Evolutionary conservation across 2,113 vertebrate genomes (phyloP).

Genomic region (Atlantisia rogersi): DNA sequence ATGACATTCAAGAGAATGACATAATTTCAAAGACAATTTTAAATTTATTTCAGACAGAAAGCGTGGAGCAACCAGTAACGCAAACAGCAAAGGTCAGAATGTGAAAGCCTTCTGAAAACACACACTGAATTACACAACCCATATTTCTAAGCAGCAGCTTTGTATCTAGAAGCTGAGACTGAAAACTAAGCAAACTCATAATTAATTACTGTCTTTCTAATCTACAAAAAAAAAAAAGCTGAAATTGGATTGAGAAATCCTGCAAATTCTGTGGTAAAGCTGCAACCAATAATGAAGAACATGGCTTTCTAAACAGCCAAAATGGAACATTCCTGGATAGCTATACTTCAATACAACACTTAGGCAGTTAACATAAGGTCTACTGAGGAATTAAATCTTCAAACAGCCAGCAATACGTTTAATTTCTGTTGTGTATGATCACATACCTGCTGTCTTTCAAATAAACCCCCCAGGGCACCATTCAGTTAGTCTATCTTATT

Average conservation of each 20-base stretch:
- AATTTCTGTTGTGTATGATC: neutral
- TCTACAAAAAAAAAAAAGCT: neutral
- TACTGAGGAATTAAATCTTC: neutral
- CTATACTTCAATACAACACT: neutral
- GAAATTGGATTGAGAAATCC: neutral
- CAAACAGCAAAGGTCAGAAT: neutral
- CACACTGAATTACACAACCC: neutral
- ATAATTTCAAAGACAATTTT: neutral
- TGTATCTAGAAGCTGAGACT: neutral
- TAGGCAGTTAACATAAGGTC: neutral
- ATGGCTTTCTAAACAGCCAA: neutral
- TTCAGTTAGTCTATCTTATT: neutral
- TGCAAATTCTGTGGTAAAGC: neutral
- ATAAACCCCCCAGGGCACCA: neutral
- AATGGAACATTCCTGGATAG: neutral
- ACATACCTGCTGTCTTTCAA: neutral
- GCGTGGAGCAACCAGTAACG: neutral
- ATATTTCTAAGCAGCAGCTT: neutral
- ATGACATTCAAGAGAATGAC: neutral
- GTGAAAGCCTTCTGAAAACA: neutral
- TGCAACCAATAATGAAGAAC: neutral
- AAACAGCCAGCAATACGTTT: neutral
- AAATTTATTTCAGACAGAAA: neutral
- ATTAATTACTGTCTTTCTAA: neutral
- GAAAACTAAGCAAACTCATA: neutral